Conservation (phyloP, 2,797 vertebrate species). For the Orestias chungarensis region DNA sequence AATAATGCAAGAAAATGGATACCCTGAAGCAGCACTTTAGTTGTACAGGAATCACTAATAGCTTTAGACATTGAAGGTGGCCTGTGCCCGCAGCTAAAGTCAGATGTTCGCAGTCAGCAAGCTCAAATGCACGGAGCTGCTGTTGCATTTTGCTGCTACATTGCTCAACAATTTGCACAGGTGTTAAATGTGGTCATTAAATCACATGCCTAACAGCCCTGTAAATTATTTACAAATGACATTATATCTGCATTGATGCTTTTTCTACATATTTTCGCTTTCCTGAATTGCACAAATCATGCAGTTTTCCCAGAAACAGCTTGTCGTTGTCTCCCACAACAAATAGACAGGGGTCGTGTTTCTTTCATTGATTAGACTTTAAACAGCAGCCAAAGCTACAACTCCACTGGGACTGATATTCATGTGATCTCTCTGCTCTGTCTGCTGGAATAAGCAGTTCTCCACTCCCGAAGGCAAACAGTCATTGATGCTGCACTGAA, state of each 20-base stretch:
- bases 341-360: slow-evolving; percentile 69
- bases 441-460: slow-evolving; percentile 71
- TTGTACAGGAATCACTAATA: slow-evolving; percentile 77
- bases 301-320: slow-evolving; percentile 69
- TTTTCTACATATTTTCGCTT: slow-evolving; percentile 23
- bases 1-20: slow-evolving; percentile 77
- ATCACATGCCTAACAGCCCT: slow-evolving; percentile 35
- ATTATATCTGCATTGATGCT: slow-evolving; percentile 18
- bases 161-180: slow-evolving; percentile 55
- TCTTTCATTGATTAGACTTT: slow-evolving; percentile 76
- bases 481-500: slow-evolving; percentile 59
- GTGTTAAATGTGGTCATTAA: slow-evolving; percentile 57
- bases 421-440: slow-evolving; percentile 67
- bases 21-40: slow-evolving; percentile 76
- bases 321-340: slow-evolving; percentile 42
- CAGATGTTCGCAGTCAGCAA: slow-evolving; percentile 73
- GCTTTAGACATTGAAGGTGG: slow-evolving; percentile 77
- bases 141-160: slow-evolving; percentile 39
- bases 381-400: slow-evolving; percentile 74
- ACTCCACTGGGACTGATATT: slow-evolving; percentile 68
- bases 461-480: slow-evolving; percentile 61
- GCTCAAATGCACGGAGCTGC: slow-evolving; percentile 51
- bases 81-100: slow-evolving; percentile 73
- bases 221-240: slow-evolving; percentile 47
- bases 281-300: slow-evolving; percentile 31